phyloP scores from a whole-genome alignment of 2,797 vertebrate species.

The Sylvia borin region DNA sequence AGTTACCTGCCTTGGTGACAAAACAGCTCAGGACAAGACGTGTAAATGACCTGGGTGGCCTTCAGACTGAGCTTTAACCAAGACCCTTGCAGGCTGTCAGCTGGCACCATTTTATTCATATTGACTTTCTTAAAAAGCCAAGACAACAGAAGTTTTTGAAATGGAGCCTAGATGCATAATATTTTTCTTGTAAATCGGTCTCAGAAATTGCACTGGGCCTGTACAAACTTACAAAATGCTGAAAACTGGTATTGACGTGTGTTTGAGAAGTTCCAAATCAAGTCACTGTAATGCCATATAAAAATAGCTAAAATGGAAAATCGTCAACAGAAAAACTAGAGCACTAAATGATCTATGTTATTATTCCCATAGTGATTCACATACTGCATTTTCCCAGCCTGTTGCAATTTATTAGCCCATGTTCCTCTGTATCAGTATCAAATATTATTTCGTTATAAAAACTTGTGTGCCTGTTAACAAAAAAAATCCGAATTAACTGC shows the following conservation, averaged over 20 bases:
- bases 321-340: constrained; percentile 50
- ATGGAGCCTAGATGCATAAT: constrained; percentile 22
- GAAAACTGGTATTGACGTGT: constrained; percentile 44
- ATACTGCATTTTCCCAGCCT: constrained; percentile 62
- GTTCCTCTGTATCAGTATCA: constrained; percentile 72
- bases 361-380: constrained; percentile 64
- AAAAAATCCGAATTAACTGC: constrained; percentile 69
- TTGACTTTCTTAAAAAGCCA: constrained; percentile 19
- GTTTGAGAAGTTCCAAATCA: constrained; percentile 68
- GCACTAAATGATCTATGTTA: constrained; percentile 66
- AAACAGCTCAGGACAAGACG: not conserved
- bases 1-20: not conserved
- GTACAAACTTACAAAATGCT: constrained; percentile 20
- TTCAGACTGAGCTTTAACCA: not conserved
- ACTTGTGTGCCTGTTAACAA: constrained; percentile 67
- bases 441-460: constrained; percentile 74
- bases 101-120: not conserved
- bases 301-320: constrained; percentile 72
- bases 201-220: constrained; percentile 17
- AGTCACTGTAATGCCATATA: constrained; percentile 19
- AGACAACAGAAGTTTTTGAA: constrained; percentile 39
- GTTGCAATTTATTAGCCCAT: constrained; percentile 68
- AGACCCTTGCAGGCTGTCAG: not conserved
- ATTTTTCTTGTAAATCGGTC: not conserved
- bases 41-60: constrained; percentile 1